These are phyloP conservation scores for Polymixis flavicincta DNA, from an alignment of 2,888 invertebrate genomes.

Conservation along the genomic window DNA sequence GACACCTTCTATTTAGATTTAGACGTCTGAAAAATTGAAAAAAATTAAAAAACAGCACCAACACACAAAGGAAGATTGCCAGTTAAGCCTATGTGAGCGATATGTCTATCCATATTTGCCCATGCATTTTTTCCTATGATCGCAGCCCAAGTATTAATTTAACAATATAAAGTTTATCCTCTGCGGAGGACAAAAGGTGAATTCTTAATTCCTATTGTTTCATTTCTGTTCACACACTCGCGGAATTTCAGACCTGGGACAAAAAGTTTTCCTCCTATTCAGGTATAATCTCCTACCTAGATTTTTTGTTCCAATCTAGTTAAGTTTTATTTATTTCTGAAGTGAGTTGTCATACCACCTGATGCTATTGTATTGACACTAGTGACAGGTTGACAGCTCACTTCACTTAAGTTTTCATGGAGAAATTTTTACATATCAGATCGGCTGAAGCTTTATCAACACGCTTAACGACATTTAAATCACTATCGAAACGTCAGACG, in stretches of 20 bases:
- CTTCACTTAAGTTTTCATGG: background rate
- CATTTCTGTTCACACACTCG: conserved; percentile 35
- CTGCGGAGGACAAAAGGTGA: conserved; percentile 16
- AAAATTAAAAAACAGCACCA: background rate
- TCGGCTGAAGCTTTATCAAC: background rate
- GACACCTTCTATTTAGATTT: background rate
- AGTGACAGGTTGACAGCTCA: background rate
- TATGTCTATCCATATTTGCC: background rate
- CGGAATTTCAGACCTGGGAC: conserved; percentile 24
- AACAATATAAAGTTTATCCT: conserved; percentile 28
- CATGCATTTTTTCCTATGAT: background rate
- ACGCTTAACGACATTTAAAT: conserved; percentile 53
- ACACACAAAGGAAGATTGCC: background rate
- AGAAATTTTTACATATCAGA: background rate
- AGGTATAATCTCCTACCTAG: background rate
- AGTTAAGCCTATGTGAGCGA: background rate
- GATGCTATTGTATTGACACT: background rate
- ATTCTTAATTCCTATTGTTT: conserved; percentile 42
- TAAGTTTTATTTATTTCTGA: background rate
- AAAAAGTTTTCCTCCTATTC: conserved; percentile 27
- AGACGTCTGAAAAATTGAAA: background rate
- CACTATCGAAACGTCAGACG: conserved; percentile 37
- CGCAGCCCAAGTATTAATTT: background rate
- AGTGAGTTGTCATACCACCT: background rate
- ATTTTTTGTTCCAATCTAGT: background rate